phyloP scores from a whole-genome alignment of 2,888 invertebrate genomes.

The Pseudococcus viburni region DNA sequence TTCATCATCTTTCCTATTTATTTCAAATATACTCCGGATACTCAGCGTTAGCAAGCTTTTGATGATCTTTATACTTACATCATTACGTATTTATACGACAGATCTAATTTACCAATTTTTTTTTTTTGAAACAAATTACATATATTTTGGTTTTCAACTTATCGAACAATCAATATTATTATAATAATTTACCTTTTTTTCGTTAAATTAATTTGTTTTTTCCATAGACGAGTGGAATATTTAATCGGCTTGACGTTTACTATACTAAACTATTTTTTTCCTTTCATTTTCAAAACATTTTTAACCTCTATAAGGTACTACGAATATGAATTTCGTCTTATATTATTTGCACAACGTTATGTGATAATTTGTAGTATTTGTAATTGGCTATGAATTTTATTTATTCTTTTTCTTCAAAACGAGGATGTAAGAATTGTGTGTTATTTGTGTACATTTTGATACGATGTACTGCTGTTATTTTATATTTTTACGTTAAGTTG shows the following conservation, averaged over 20 bases:
- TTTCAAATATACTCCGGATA: no score
- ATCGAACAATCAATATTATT: constrained; percentile 3
- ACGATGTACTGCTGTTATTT: constrained; percentile 50
- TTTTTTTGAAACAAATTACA: neutral
- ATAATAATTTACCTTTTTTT: neutral
- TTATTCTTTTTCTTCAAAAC: constrained; percentile 17
- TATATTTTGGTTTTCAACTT: neutral
- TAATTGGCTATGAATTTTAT: constrained; percentile 46
- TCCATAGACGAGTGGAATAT: neutral
- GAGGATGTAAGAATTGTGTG: constrained; percentile 34
- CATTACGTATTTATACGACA: no score
- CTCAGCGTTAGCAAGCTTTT: neutral
- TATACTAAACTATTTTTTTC: neutral
- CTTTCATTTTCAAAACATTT: neutral
- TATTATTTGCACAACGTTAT: constrained; percentile 58
- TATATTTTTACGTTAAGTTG: constrained; percentile 46
- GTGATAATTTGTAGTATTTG: constrained; percentile 63
- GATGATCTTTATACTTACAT: neutral
- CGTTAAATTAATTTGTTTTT: neutral
- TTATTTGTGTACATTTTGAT: constrained; percentile 27
- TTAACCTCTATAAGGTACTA: neutral
- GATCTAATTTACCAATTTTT: neutral
- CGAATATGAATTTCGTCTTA: constrained; percentile 15
- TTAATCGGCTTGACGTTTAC: constrained; percentile 8
- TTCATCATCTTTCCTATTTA: no score